Percentiles rank a stretch among this genome's conserved stretches.
Conservation (phyloP, 1,140 invertebrate genomes). For the Dendrolimus punctatus region DNA sequence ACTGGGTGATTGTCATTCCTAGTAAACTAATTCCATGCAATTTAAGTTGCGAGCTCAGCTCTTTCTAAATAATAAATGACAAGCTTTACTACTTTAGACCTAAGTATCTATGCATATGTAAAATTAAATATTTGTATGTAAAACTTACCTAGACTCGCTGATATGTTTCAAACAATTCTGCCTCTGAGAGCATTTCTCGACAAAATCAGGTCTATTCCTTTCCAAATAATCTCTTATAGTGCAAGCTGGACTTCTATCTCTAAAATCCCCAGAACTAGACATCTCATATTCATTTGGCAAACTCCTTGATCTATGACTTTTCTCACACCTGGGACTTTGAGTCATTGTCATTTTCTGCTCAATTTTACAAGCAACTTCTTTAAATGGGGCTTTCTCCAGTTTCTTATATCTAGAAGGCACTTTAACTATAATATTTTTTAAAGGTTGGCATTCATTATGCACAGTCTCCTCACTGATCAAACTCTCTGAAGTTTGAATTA, state of each 20-base stretch:
- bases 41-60: no score
- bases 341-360: conserved; percentile 27
- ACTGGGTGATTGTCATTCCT: no score
- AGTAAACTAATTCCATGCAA: no score
- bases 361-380: conserved; percentile 36
- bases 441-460: conserved; percentile 19
- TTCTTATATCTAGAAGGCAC: conserved; percentile 23
- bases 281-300: conserved; percentile 44
- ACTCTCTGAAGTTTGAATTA: conserved; percentile 64
- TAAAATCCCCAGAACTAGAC: conserved; percentile 41
- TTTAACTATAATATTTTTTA: conserved; percentile 59
- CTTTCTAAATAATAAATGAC: no score
- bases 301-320: conserved; percentile 31
- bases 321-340: conserved; percentile 18
- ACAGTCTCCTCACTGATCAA: conserved; percentile 41
- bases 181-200: conserved; percentile 38
- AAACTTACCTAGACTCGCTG: conserved; percentile 48
- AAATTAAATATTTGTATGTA: background rate
- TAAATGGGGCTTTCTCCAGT: conserved; percentile 36
- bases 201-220: conserved; percentile 59
- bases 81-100: no score
- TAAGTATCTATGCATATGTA: no score
- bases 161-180: conserved; percentile 50
- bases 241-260: conserved; percentile 25
- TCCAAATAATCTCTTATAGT: conserved; percentile 62